A percentile compares a stretch with the other conserved stretches of the same genome.
These are phyloP conservation scores for Dermolepida albohirtum DNA, from an alignment of 2,888 invertebrate genomes.

Conservation along the genomic window DNA sequence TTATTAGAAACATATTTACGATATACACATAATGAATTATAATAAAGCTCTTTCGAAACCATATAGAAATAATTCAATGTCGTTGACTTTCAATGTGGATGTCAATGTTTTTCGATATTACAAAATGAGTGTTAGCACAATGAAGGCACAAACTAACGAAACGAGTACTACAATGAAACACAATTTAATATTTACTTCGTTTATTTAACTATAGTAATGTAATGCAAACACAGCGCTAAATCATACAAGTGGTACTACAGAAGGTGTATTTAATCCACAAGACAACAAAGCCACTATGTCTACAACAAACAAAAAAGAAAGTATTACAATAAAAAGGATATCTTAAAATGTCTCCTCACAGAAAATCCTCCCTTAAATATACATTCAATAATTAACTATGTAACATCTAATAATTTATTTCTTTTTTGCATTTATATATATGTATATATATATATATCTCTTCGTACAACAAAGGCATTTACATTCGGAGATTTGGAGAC, in stretches of 20 bases:
- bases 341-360: constrained; percentile 31
- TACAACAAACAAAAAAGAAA: constrained; percentile 38
- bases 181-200: constrained; percentile 29
- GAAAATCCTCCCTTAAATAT: constrained; percentile 29
- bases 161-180: constrained; percentile 29
- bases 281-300: constrained; percentile 38
- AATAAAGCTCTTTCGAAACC: too few relatives aligned
- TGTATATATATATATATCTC: constrained; percentile 3
- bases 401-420: constrained; percentile 27
- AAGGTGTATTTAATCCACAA: constrained; percentile 25
- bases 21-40: too few relatives aligned
- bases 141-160: neutral
- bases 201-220: constrained; percentile 38
- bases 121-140: too few relatives aligned
- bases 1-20: too few relatives aligned
- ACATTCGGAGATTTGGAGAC: constrained; percentile 32
- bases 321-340: constrained; percentile 37
- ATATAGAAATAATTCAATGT: too few relatives aligned
- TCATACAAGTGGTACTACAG: constrained; percentile 42
- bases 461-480: constrained; percentile 26
- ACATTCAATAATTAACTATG: constrained; percentile 24
- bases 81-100: too few relatives aligned
- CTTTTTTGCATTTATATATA: too few relatives aligned
- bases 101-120: too few relatives aligned
- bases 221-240: constrained; percentile 51